Evolutionary conservation across 2,113 vertebrate genomes (phyloP), one percentile per base, ranked within the genome.

Genomic region (Atractosteus spatula): DNA sequence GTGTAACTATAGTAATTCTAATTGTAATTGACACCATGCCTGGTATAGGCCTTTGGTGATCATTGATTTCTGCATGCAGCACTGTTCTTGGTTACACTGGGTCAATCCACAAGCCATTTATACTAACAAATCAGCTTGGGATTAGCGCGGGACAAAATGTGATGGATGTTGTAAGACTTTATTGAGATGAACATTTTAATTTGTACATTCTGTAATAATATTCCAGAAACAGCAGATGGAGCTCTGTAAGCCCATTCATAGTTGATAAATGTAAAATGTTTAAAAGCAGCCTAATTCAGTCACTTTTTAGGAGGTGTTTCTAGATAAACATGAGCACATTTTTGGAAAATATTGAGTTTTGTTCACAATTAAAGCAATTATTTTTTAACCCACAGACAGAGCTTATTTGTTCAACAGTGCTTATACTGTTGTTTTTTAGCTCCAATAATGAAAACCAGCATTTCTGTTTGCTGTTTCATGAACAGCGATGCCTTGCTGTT

Each of bases 171-270:
- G 11, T 59, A 59, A 59, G 56, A n/a, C 4, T 13, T n/a, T 4
- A 59, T 59, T 59, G 11, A 59, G 56, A 13, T 59, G 11, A 12
- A 59, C 56, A 10, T n/a, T 59, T 59, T 59, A 68, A 61, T 61
- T 55, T 71, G 44, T 44, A 29, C 29, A 10, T 69, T 72, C 13
- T 89, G 89, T 66, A 89, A 12, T 86, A 11, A 47, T 61, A 51
- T 2, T 0, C 13, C 51, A 66, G 0, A 51, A 71, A 66, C 89
- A 92, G 77, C 86, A 92, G 90, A 89, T 89, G 90, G 90, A 75
- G 88, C 85, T 87, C 80, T 86, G 69, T 66, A 3, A 59, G 80
- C 65, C 77, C 47, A 47, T 62, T 74, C 42, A 66, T 42, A 67
- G 56, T 66, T 64, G 3, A 42, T 41, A 64, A 17, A 64, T 10